Evolutionary conservation across 2,113 vertebrate genomes (phyloP), one percentile per base, ranked within the genome.

Genomic region (Microtus oregoni): DNA sequence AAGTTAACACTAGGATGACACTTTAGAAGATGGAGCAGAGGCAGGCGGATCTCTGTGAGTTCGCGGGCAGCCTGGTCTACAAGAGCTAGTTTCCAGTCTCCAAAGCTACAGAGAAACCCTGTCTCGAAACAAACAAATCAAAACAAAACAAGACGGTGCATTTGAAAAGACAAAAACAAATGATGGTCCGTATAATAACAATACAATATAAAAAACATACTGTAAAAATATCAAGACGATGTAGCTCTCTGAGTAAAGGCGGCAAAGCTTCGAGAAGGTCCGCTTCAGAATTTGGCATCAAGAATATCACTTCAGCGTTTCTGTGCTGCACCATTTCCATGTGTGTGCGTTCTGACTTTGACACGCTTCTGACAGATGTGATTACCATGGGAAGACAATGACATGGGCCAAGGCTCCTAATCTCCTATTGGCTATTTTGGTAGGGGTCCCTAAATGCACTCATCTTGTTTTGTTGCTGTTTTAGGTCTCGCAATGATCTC

Each of bases 81-180:
- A 58, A 20, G 58, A 58, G 58, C 58, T 58, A 58, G 55, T 58
- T 58, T 20, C 19, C 55, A 20, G 19, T 17, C 55, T 58, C 19
- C 55, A 58, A 58, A 58, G 58, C 58, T 58, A 58, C 58, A 58
- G 58, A 58, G 58, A 58, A 58, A 58, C 58, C 19, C 58, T 58
- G 58, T 58, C 58, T 58, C 50, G 50, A 19, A 58, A 19, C 19
- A 58, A 50, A 50, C 1, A 50, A 50, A 50, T 50, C 50, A 50
- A 50, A 50, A 50, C 4, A 55, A 55, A 55, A 55, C 55, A 58
- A 58, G 75, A 90, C 44, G 12, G 30, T 44, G 65, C 55, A 4
- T 89, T 94, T 86, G 86, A 90, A 93, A 97, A 77, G 44, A 61
- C 38, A 63, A 92, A 94, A 38, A 44, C 55, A 63, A 94, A 44